Conservation (phyloP, 2,797 vertebrate species). For the Acanthopagrus latus region DNA sequence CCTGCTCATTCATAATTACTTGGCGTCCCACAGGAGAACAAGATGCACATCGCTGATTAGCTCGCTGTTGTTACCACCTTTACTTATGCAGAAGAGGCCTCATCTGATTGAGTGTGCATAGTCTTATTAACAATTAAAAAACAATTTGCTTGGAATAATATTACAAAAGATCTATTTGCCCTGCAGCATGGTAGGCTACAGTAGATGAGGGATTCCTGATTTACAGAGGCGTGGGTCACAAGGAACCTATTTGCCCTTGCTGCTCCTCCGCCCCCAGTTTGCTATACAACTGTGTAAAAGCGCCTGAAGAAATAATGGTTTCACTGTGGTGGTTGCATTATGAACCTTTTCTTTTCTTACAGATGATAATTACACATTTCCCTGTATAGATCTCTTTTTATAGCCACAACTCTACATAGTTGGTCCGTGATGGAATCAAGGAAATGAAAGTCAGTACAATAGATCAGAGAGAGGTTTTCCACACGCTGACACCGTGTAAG, state of each 20-base stretch:
- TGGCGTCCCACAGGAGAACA: slow-evolving; percentile 72
- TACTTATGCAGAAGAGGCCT: slow-evolving; percentile 73
- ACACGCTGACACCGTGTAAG: background rate
- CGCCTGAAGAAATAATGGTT: slow-evolving; percentile 29
- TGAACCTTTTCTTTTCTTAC: slow-evolving; percentile 33
- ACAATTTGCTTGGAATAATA: slow-evolving; percentile 70
- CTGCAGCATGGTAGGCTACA: slow-evolving; percentile 37
- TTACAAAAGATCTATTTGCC: slow-evolving; percentile 68
- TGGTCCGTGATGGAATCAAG: slow-evolving; percentile 4
- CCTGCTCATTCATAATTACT: slow-evolving; percentile 82
- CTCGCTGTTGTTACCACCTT: slow-evolving; percentile 73
- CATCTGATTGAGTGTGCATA: slow-evolving; percentile 58
- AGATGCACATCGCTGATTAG: slow-evolving; percentile 76
- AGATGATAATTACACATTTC: slow-evolving; percentile 41
- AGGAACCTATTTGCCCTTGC: slow-evolving; percentile 26
- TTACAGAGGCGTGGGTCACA: background rate
- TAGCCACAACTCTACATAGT: slow-evolving; percentile 11
- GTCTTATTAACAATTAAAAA: slow-evolving; percentile 74
- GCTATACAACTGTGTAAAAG: slow-evolving; percentile 31
- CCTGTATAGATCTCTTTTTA: slow-evolving; percentile 15
- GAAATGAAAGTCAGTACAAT: slow-evolving; percentile 19
- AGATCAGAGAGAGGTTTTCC: slow-evolving; percentile 11
- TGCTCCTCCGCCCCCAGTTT: slow-evolving; percentile 38
- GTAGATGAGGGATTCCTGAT: slow-evolving; percentile 5
- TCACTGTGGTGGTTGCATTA: slow-evolving; percentile 17